Evolutionary conservation across 2,888 invertebrate species (phyloP).

Genomic region (Heteropelma amictum): DNA sequence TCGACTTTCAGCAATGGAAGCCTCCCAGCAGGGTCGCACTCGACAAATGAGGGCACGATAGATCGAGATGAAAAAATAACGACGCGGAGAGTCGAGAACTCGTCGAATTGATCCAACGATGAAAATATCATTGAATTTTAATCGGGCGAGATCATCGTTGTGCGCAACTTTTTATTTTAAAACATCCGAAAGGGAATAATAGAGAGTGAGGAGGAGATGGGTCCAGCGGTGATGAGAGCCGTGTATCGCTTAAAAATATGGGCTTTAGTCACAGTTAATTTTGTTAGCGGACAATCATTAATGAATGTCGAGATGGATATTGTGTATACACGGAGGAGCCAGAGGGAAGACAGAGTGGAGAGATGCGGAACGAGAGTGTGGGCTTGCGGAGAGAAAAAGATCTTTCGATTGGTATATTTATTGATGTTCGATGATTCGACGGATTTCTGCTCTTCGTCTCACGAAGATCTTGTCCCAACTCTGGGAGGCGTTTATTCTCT

Average conservation of each 20-base stretch:
- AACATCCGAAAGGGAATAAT: constrained; percentile 22
- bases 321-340: too few species aligned
- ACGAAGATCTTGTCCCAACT: constrained; percentile 26
- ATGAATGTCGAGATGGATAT: constrained; percentile 42
- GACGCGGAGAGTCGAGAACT: too few species aligned
- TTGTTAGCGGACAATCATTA: constrained; percentile 73
- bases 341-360: constrained; percentile 11
- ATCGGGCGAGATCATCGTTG: too few species aligned
- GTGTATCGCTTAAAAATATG: constrained; percentile 70
- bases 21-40: too few species aligned
- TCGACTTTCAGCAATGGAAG: too few species aligned
- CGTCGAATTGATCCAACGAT: too few species aligned
- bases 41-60: too few species aligned
- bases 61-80: too few species aligned
- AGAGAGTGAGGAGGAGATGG: not conserved
- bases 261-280: constrained; percentile 77
- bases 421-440: constrained; percentile 75
- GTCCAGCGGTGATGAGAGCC: constrained; percentile 18
- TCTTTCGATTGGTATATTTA: constrained; percentile 76
- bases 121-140: too few species aligned
- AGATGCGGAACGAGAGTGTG: constrained; percentile 31
- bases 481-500: constrained; percentile 14
- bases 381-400: constrained; percentile 59
- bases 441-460: constrained; percentile 59
- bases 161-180: too few species aligned